Percentiles rank a stretch among this genome's conserved stretches.
These are phyloP conservation scores for Clarias platycephalus DNA, from an alignment of 2,797 vertebrate species.

Conservation along the genomic window DNA sequence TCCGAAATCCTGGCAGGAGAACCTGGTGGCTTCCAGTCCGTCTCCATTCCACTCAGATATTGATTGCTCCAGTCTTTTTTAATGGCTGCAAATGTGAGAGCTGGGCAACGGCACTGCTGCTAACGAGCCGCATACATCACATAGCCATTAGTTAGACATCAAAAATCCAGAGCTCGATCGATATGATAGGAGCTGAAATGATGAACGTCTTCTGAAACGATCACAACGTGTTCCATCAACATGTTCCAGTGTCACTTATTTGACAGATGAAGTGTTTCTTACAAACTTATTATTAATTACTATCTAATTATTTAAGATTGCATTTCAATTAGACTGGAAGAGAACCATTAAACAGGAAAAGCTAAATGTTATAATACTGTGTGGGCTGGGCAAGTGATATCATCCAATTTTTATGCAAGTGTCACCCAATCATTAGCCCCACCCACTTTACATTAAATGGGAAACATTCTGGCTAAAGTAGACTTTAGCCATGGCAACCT, in stretches of 20 bases:
- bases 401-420: neutral
- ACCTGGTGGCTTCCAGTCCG: conserved; percentile 9
- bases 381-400: neutral
- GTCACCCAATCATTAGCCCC: neutral
- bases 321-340: neutral
- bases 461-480: neutral
- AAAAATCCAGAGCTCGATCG: conserved; percentile 3
- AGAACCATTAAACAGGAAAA: neutral
- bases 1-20: neutral
- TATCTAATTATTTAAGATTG: neutral
- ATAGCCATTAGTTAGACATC: conserved; percentile 32
- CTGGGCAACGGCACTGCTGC: conserved; percentile 9
- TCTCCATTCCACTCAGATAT: conserved; percentile 39
- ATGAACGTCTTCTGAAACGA: neutral
- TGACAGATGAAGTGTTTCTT: neutral
- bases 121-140: conserved; percentile 43
- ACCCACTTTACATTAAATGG: neutral
- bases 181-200: conserved; percentile 7
- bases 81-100: conserved; percentile 38
- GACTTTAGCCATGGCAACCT: neutral
- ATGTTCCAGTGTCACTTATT: neutral
- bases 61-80: conserved; percentile 38
- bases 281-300: neutral
- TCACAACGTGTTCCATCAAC: neutral
- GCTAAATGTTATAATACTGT: neutral